Conservation (phyloP, 2,888 invertebrate genomes). For the Lutraria lutraria region DNA sequence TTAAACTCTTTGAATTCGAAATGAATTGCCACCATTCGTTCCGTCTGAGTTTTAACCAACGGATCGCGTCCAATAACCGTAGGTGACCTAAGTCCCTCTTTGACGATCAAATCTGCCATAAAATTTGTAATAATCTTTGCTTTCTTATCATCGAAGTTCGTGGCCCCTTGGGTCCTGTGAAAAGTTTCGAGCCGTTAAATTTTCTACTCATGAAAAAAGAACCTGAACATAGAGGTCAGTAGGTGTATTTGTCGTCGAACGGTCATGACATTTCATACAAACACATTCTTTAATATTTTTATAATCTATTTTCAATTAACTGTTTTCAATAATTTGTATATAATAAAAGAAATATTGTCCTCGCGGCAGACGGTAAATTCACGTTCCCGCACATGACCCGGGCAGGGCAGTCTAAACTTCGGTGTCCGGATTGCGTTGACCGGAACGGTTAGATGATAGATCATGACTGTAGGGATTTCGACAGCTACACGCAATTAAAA, state of each 20-base stretch:
- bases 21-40: background rate
- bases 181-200: slow-evolving; percentile 34
- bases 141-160: slow-evolving; percentile 32
- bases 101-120: slow-evolving; percentile 40
- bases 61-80: slow-evolving; percentile 33
- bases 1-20: background rate
- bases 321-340: slow-evolving; percentile 40
- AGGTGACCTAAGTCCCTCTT: slow-evolving; percentile 2
- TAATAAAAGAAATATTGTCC: slow-evolving; percentile 31
- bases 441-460: slow-evolving; percentile 50
- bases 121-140: slow-evolving; percentile 34
- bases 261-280: slow-evolving; percentile 47
- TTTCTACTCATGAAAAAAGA: slow-evolving; percentile 18
- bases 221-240: background rate
- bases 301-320: slow-evolving; percentile 46
- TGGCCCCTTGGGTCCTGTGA: slow-evolving; percentile 39
- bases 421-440: slow-evolving; percentile 42
- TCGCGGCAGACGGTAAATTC: slow-evolving; percentile 31
- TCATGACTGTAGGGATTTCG: slow-evolving; percentile 41
- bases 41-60: slow-evolving; percentile 38
- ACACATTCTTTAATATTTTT: slow-evolving; percentile 38
- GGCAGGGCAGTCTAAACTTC: slow-evolving; percentile 57
- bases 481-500: slow-evolving; percentile 58
- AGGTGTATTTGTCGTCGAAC: slow-evolving; percentile 33
- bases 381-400: slow-evolving; percentile 53